Base-by-base conservation (phyloP, 1,140 invertebrate species). In the Orius laevigatus region DNA sequence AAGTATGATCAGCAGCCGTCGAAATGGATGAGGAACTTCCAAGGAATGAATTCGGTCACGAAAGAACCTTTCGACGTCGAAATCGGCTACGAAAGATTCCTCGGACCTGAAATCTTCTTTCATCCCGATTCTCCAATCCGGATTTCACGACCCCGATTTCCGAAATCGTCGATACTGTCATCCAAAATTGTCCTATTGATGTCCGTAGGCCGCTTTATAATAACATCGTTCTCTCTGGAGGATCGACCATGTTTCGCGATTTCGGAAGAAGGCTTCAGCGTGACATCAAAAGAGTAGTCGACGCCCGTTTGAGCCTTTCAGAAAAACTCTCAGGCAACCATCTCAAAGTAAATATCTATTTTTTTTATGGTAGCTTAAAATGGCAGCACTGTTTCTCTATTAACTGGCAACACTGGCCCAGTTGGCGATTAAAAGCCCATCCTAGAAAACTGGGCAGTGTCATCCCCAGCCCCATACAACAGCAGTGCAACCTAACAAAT, bases 121-220 rank as follows among this genome's bases (percentile, higher is more conserved):
- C 95, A 98, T 75, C 96, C 96, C 5, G 96, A 99, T 98, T 99
- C 72, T 91, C 92, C 15, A 99, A 98, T 74, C 89, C 95, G 31
- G 95, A 99, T 69, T 98, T 98, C 63, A 94, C 87, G 12, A 91
- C 88, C 48, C 91, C 94, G 2, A 73, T 99, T 10, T 96, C 90
- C 48, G 91, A 97, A 65, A 94, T 94, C 57, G 92, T 99, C 2
- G 96, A 99, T 63, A 90, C 85, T 65, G 93, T 97, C 25, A 98
- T 99, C 63, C 96, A 99, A 68, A 94, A 93, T 66, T 99, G 95
- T 66, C 96, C 96, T 0, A 99, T 99, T 62, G 96, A 99, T 74
- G 93, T 98, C 0, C 72, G 95, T 55, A 75, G 96, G 63, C 90
- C 91, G 32, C 69, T 99, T 32, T 99, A 99, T 67, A 92, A 87